Evolutionary conservation across 2,888 invertebrate genomes (phyloP).

Genomic region (Sthenelais limicola): DNA sequence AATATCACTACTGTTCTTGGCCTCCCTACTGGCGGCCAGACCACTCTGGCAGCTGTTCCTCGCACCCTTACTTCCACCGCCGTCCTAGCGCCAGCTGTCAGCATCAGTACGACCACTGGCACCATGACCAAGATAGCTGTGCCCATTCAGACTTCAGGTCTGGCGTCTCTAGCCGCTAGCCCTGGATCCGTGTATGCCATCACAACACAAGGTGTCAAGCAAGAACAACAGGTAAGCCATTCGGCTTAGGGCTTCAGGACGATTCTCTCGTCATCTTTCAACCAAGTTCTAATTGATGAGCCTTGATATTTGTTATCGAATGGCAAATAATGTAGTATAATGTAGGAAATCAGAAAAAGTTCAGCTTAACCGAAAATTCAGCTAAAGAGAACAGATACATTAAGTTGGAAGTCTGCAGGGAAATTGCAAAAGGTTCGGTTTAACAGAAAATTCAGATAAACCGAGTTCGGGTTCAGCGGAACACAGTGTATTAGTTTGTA

Average conservation of each 20-base stretch:
- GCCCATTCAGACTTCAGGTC: slow-evolving; percentile 10
- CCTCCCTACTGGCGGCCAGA: slow-evolving; percentile 21
- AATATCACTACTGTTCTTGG: slow-evolving; percentile 30
- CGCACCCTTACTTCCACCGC: slow-evolving; percentile 25
- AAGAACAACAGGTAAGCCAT: slow-evolving; percentile 16
- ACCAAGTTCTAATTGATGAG: too few species aligned
- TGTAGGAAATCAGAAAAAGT: too few species aligned
- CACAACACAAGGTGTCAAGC: slow-evolving; percentile 1
- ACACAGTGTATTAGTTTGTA: too few species aligned
- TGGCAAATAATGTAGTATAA: too few species aligned
- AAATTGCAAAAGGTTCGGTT: too few species aligned
- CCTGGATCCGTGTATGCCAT: slow-evolving; percentile 30
- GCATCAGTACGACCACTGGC: slow-evolving; percentile 27
- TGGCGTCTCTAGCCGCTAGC: slow-evolving; percentile 8
- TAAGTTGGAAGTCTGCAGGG: too few species aligned
- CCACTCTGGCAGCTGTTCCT: slow-evolving; percentile 21
- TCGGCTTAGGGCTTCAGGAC: background rate
- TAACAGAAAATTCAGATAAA: too few species aligned
- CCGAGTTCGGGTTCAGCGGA: too few species aligned
- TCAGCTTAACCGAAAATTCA: too few species aligned
- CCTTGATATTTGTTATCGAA: too few species aligned
- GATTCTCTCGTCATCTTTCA: background rate
- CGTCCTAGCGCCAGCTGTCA: slow-evolving; percentile 9
- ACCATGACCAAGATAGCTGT: slow-evolving; percentile 30
- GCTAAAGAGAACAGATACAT: too few species aligned